phyloP scores from a whole-genome alignment of 2,113 vertebrate genomes.

The Halcyon malimbica region DNA sequence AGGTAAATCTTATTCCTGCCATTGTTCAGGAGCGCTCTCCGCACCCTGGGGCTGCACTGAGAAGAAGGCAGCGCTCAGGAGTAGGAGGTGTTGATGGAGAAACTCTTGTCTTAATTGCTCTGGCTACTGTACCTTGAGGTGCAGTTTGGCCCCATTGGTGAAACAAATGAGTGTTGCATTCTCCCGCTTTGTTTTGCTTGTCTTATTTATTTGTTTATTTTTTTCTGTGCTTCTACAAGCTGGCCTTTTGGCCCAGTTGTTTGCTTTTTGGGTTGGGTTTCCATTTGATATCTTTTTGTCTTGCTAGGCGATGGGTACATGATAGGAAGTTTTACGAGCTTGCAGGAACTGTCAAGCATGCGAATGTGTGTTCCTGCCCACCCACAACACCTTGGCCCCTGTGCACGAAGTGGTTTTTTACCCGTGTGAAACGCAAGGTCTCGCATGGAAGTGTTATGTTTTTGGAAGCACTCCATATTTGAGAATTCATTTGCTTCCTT shows the following conservation, averaged over 20 bases:
- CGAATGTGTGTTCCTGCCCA: neutral
- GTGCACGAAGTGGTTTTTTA: neutral
- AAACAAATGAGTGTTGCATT: neutral
- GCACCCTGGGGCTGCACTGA: neutral
- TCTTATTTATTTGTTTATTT: neutral
- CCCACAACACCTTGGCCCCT: neutral
- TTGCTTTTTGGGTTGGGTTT: neutral
- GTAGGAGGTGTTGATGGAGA: slow-evolving; percentile 28
- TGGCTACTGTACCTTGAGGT: neutral
- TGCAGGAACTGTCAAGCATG: fast-evolving
- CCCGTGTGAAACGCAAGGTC: neutral
- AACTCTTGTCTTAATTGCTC: neutral
- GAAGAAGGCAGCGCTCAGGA: neutral
- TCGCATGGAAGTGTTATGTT: neutral
- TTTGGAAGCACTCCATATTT: neutral
- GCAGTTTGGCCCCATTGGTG: neutral
- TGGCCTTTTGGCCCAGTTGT: neutral
- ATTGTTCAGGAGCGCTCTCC: neutral
- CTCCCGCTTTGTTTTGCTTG: neutral
- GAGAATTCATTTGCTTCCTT: neutral
- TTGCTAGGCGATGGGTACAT: neutral
- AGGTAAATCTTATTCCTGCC: neutral
- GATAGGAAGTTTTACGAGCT: neutral
- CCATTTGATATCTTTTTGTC: neutral
- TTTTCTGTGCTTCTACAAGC: neutral